A percentile compares a stretch with the other conserved stretches of the same genome.
phyloP scores from a whole-genome alignment of 2,888 invertebrate species.

The Polydrusus cervinus region DNA sequence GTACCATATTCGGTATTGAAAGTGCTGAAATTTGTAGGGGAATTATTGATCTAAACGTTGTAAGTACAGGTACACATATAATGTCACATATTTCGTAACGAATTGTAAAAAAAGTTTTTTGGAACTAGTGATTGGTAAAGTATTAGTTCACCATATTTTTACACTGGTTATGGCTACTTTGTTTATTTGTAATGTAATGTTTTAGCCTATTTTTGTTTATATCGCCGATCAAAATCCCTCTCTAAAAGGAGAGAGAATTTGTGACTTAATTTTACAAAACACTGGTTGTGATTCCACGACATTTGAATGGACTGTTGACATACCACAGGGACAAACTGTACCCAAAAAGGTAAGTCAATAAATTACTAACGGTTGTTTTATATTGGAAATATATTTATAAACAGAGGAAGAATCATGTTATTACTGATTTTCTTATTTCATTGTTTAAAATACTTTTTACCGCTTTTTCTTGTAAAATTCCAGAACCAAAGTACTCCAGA shows the following conservation, averaged over 20 bases:
- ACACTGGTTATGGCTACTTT: too few species aligned
- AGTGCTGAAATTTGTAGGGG: slow-evolving; percentile 39
- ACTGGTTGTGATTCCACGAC: slow-evolving; percentile 47
- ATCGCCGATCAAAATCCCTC: slow-evolving; percentile 42
- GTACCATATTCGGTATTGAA: slow-evolving; percentile 45
- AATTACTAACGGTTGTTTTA: not conserved
- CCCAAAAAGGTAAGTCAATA: slow-evolving; percentile 37
- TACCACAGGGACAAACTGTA: slow-evolving; percentile 49
- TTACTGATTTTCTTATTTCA: too few species aligned
- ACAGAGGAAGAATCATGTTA: not conserved
- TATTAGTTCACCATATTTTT: too few species aligned
- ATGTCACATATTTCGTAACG: too few species aligned
- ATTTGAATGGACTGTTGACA: slow-evolving; percentile 57
- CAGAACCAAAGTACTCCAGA: slow-evolving; percentile 43
- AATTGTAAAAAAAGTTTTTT: too few species aligned
- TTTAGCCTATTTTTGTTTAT: slow-evolving; percentile 54
- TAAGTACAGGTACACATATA: too few species aligned
- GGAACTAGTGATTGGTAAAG: too few species aligned
- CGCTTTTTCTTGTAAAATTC: not conserved
- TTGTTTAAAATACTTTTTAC: too few species aligned
- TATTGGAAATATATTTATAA: not conserved
- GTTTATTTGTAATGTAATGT: not conserved
- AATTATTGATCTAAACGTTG: slow-evolving; percentile 43
- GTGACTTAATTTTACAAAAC: slow-evolving; percentile 53
- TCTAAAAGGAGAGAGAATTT: slow-evolving; percentile 49